Base-by-base conservation (phyloP, 2,113 vertebrate species). In the Phrynosoma platyrhinos region DNA sequence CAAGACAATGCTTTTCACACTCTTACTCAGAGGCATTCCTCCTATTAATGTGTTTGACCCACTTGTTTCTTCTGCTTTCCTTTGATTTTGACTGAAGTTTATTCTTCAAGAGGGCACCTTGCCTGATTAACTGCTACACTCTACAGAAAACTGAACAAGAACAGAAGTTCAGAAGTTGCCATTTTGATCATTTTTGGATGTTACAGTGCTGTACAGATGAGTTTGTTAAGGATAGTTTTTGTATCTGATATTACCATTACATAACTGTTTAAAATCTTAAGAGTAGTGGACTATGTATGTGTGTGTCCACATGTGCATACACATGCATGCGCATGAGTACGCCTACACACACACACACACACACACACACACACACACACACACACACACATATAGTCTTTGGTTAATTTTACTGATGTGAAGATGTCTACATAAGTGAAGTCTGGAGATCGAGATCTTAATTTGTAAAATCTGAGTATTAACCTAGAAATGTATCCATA, bases 51-150 rank as follows among this genome's bases (percentile, higher is more conserved):
- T 85, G 91, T 85, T 55, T 82, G 52, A 36, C 85, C 88, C 18
- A 92, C 88, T 89, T 85, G 0, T 84, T 87, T 53, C 82, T n/a
- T 92, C 89, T 91, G 79, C 83, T 88, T 91, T 89, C 76, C 62
- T 88, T 76, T 66, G 36, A 64, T 93, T 94, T 86, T 14, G 71
- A 58, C 72, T 92, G 79, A 90, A 91, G 85, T 68, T 58, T 79
- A 52, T 87, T 82, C 84, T 90, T 78, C 75, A 91, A 72, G 81
- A n/a, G 64, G 52, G 91, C 91, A 87, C 64, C 85, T 47, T 90
- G 20, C 88, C 89, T 90, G 72, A 92, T 80, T 0, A 0, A n/a
- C n/a, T n/a, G 69, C 79, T 36, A 21, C 87, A 88, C 87, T 36
- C 84, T 88, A 89, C 90, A 69, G 71, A 75, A 86, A 94, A 42